Base-by-base conservation (phyloP, 1,140 invertebrate species). In the Penaeus indicus region DNA sequence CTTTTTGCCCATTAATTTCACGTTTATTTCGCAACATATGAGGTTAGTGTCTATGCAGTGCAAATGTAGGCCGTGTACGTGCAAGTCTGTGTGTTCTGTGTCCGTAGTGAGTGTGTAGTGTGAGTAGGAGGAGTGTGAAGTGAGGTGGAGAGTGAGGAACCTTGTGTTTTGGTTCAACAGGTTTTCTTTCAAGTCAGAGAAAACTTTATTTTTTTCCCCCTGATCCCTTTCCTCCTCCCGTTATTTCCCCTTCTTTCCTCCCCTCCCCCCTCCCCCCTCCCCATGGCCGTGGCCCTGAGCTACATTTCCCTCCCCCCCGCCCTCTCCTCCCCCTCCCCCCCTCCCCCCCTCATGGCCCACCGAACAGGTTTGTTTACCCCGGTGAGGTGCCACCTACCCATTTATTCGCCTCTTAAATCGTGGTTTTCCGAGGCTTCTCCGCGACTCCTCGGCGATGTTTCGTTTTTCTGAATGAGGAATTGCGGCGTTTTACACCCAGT, bases 221-320 rank as follows among this genome's bases (percentile, higher is more conserved):
- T n/a, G 16, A 32, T n/a, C 25, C 21, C 69, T 7, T 7, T 25
- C 38, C 25, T 27, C 16, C 25, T 72, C 25, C 21, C 25, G 13
- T 72, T 72, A 32, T 72, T 32, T 38, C 25, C 25, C 25, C n/a
- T 25, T 25, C 25, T 72, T n/a, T n/a, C 22, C 69, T 25, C 72
- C 72, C 54, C 54, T 13, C 13, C 10, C 42, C 42, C 42, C 42
- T 47, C 67, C 21, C 19, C 72, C 72, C 72, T 13, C 72, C 72
- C 42, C 72, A 75, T 75, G 72, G 72, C 72, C 72, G 72, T 75
- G 72, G 72, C 72, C 72, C 72, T 75, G 72, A 75, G 72, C 72
- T 75, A 75, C 27, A 75, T 75, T 75, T 75, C n/a, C 72, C 72
- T 27, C 72, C 72, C 5, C 72, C 42, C 32, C 42, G 3, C 3